A percentile compares a stretch with the other conserved stretches of the same genome.
Conservation (phyloP, 2,888 invertebrate genomes). For the Ptychoptera albimana region DNA sequence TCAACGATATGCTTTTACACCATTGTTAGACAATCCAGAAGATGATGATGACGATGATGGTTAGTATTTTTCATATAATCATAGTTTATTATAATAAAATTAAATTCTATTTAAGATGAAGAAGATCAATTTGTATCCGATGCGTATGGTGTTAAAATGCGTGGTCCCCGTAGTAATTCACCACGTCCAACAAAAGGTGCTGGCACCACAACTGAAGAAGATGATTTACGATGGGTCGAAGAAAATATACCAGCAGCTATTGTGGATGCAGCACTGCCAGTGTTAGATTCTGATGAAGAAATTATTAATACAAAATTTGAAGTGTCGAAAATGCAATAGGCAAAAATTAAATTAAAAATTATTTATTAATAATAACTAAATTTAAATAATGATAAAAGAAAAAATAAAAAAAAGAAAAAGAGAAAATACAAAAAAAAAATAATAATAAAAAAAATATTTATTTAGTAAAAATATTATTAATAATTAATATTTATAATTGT, state of each 20-base stretch:
- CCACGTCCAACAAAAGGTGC: slow-evolving; percentile 27
- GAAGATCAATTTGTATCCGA: slow-evolving; percentile 76
- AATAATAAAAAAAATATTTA: no score
- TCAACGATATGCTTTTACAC: slow-evolving; percentile 87
- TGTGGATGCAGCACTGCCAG: slow-evolving; percentile 48
- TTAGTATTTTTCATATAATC: background rate
- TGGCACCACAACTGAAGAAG: slow-evolving; percentile 40
- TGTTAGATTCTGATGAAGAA: slow-evolving; percentile 68
- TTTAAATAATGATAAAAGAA: no score
- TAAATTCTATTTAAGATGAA: slow-evolving; percentile 36
- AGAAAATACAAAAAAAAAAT: slow-evolving; percentile 6
- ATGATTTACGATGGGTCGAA: slow-evolving; percentile 82
- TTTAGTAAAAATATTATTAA: no score
- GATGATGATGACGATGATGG: slow-evolving; percentile 51
- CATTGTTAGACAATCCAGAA: slow-evolving; percentile 68
- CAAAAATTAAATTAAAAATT: background rate
- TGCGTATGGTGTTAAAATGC: slow-evolving; percentile 70
- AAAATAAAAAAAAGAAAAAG: background rate
- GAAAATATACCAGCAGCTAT: slow-evolving; percentile 75
- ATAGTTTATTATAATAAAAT: background rate
- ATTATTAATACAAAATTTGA: slow-evolving; percentile 73
- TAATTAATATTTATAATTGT: no score
- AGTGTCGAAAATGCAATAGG: slow-evolving; percentile 73
- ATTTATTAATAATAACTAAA: background rate
- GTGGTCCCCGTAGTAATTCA: slow-evolving; percentile 35